phyloP scores from a whole-genome alignment of 2,113 vertebrate species.

The Trematomus loennbergii region DNA sequence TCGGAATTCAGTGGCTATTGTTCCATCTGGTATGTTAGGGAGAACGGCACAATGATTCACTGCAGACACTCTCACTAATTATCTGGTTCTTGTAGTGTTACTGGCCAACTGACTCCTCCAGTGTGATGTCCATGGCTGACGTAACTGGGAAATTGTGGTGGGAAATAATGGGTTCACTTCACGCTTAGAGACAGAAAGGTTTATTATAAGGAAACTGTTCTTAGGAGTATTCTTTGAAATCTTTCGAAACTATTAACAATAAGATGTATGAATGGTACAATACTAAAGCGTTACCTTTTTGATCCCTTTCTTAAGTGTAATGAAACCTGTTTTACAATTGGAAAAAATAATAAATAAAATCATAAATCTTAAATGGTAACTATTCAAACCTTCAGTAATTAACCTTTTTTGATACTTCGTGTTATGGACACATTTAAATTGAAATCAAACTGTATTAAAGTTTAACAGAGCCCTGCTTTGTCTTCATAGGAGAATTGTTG shows the following conservation, averaged over 20 bases:
- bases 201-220: slow-evolving; percentile 7
- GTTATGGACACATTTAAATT: background rate
- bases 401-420: background rate
- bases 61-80: slow-evolving; percentile 49
- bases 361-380: background rate
- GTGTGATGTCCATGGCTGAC: slow-evolving; percentile 64
- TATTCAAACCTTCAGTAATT: background rate
- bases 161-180: slow-evolving; percentile 12
- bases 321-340: too few relatives aligned
- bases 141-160: slow-evolving; percentile 45
- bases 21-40: slow-evolving; percentile 59
- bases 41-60: slow-evolving; percentile 59
- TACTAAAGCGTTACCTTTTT: background rate
- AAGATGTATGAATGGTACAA: background rate
- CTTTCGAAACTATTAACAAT: background rate
- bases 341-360: background rate
- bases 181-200: slow-evolving; percentile 4
- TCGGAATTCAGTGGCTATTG: slow-evolving; percentile 39
- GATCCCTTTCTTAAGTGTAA: background rate
- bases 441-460: background rate
- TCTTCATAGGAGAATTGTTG: background rate
- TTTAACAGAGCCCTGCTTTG: background rate
- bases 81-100: slow-evolving; percentile 61
- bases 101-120: slow-evolving; percentile 59
- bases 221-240: background rate